phyloP scores from a whole-genome alignment of 2,113 vertebrate species.

The Actinemys pallida region DNA sequence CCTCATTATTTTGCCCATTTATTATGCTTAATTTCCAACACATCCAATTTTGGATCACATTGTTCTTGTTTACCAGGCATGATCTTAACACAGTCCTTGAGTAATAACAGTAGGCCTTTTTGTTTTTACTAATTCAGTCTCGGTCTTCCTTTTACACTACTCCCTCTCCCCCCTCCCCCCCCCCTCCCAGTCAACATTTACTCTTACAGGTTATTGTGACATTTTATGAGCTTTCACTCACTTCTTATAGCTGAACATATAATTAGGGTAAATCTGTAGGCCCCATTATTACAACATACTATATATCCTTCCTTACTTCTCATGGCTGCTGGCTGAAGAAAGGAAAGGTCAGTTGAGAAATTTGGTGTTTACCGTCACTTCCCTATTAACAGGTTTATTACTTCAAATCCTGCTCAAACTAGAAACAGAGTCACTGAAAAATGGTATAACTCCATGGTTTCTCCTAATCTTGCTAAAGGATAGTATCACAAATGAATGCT shows the following conservation, averaged over 20 bases:
- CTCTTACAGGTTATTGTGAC: neutral
- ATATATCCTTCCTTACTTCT: neutral
- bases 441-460: neutral
- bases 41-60: neutral
- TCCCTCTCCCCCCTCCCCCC: neutral
- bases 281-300: neutral
- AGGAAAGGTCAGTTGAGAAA: neutral
- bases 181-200: neutral
- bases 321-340: neutral
- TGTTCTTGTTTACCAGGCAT: neutral
- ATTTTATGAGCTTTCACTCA: neutral
- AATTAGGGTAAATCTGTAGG: neutral
- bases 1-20: neutral
- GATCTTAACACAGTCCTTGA: neutral
- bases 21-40: neutral
- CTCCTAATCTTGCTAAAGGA: neutral
- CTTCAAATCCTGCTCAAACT: slow-evolving; percentile 12
- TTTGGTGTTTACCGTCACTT: neutral
- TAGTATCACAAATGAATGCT: neutral
- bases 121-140: neutral
- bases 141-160: neutral
- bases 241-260: neutral
- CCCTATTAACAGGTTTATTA: neutral
- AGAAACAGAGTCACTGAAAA: slow-evolving; percentile 8
- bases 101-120: neutral